phyloP scores from a whole-genome alignment of 2,888 invertebrate species.

The Cerceris ruficornis region DNA sequence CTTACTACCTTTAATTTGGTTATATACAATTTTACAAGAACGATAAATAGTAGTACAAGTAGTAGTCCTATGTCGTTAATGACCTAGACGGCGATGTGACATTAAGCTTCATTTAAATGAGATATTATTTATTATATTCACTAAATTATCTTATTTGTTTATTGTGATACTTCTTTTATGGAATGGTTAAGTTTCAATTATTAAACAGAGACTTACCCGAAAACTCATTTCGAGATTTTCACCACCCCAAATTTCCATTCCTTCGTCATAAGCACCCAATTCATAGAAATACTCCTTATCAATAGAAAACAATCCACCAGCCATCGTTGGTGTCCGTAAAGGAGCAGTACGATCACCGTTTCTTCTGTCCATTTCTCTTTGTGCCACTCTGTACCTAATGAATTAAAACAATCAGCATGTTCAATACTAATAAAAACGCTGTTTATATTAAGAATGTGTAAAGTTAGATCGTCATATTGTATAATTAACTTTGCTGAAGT shows the following conservation, averaged over 20 bases:
- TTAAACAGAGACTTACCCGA: constrained; percentile 85
- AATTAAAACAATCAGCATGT: neutral
- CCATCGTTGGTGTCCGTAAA: constrained; percentile 98
- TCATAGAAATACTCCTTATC: constrained; percentile 98
- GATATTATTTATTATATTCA: too few relatives aligned
- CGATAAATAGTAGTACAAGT: too few relatives aligned
- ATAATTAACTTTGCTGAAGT: too few relatives aligned
- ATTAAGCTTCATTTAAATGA: too few relatives aligned
- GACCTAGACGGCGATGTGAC: too few relatives aligned
- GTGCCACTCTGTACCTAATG: constrained; percentile 96
- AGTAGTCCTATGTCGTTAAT: too few relatives aligned
- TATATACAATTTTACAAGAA: too few relatives aligned
- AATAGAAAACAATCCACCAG: constrained; percentile 97
- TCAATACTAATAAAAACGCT: neutral
- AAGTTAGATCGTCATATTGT: too few relatives aligned
- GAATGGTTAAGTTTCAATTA: neutral
- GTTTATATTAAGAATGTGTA: too few relatives aligned
- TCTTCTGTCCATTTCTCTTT: constrained; percentile 96
- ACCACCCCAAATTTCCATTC: constrained; percentile 99
- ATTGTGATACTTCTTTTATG: neutral
- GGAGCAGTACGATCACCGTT: constrained; percentile 96
- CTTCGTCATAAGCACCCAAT: constrained; percentile 98
- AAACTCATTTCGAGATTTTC: constrained; percentile 98
- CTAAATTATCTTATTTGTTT: neutral
- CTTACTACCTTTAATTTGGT: too few relatives aligned